Base-by-base conservation (phyloP, 1,140 invertebrate species). In the Spodoptera litura region DNA sequence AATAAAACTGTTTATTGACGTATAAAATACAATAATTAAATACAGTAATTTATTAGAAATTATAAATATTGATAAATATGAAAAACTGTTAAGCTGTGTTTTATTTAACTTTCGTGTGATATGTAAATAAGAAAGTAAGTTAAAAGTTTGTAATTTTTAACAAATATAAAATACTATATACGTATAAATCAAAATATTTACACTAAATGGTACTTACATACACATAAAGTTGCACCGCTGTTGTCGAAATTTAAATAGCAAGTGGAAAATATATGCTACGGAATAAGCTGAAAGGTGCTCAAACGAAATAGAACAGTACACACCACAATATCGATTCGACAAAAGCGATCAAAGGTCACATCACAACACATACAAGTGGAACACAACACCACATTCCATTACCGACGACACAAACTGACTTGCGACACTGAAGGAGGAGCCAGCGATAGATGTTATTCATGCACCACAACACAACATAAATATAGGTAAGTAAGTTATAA, bases 381-480 rank as follows among this genome's bases (percentile, higher is more conserved):
- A 91, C 91, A 94, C 89, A 93, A 93, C 89, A 93, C 88, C 89
- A 91, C 91, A 92, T 87, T 88, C 88, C 83, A 88, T 84, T 84
- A 87, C 72, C 78, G 74, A 78, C 79, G 62, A 79, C 62, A 78
- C 68, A 78, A 75, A 83, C 62, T 77, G 80, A 85, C 80, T 81
- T 52, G 83, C 81, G 81, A 87, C 79, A 84, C 76, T 64, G 58
- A 85, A 75, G 71, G 52, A 77, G 64, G 80, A 84, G 61, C 75
- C 77, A 85, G 81, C 56, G 81, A 91, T 93, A 94, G 93, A 94
- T 94, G 93, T 94, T 94, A 94, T 94, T 94, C 93, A 93, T 93
- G 93, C 93, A 94, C 93, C 93, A 93, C 89, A 87, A 80, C 80
- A 89, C 85, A 87, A 89, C 85, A 86, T 77, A 79, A 78, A 81